Evolutionary conservation across 2,888 invertebrate species (phyloP), one percentile per base, ranked within the genome.

Genomic region (Melinaea marsaeus): DNA sequence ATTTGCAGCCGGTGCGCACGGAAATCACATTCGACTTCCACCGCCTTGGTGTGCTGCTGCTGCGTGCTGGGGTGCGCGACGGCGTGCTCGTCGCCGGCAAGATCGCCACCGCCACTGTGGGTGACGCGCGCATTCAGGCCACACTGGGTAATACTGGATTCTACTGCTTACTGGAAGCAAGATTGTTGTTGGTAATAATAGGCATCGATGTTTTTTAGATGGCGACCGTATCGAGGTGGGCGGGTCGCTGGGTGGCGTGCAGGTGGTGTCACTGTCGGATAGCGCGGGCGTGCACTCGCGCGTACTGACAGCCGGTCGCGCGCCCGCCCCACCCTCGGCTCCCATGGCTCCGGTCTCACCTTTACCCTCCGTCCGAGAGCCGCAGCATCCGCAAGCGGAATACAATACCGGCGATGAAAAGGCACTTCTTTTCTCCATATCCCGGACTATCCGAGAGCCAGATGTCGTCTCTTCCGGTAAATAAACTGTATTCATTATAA

Each of bases 21-120:
- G 96, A 97, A 88, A 92, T 98, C 34, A 95, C 95, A 34, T 98
- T 98, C 78, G 98, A 98, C 83, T 98, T 98, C 83, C 96, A 97
- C 83, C 93, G 98, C 11, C 88, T 99, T 64, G 98, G 97, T 82
- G 95, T 98, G 66, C 87, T 98, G 63, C 90, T 98, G 69, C 88
- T 98, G 69, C 92, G 98, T 65, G 96, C 96, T 0, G 93, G 95
- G 0, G 91, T 95, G 75, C 94, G 93, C 71, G 95, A 95, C 69
- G 94, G 94, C 55, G 88, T 90, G 70, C 85, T 95, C 58, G 92
- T 94, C 42, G 97, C 96, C 0, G 93, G 95, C 72, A 98, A 98
- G 91, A 96, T 98, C 66, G 98, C 98, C 64, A 98, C 98, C 0
- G 97, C 98, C 22, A 98, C 98, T 13, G 94, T 98, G 93, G 95